These are phyloP conservation scores for Agrotis clavis DNA, from an alignment of 2,888 invertebrate genomes.

Conservation along the genomic window DNA sequence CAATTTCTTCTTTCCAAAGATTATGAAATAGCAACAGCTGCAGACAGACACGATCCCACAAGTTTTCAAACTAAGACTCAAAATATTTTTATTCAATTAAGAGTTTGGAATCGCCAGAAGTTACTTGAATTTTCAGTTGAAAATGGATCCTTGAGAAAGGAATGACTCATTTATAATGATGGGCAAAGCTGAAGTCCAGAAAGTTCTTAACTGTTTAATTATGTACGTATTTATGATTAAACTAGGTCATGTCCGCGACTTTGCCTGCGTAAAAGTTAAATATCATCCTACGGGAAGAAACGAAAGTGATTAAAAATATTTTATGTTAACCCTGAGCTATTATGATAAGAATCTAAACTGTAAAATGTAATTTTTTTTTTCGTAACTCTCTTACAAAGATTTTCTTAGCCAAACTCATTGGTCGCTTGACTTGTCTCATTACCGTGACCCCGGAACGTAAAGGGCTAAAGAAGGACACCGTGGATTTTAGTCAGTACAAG, in stretches of 20 bases:
- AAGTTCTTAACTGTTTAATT: not conserved
- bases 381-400: too few relatives aligned
- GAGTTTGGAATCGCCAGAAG: slow-evolving; percentile 51
- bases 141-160: slow-evolving; percentile 30
- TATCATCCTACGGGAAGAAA: too few relatives aligned
- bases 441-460: too few relatives aligned
- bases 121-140: slow-evolving; percentile 41
- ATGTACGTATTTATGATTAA: not conserved
- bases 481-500: too few relatives aligned
- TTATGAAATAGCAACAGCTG: slow-evolving; percentile 47
- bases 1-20: slow-evolving; percentile 23
- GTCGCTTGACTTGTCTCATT: too few relatives aligned
- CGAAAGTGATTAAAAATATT: too few relatives aligned
- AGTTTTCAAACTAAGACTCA: slow-evolving; percentile 53
- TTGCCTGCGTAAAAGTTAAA: too few relatives aligned
- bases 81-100: slow-evolving; percentile 59
- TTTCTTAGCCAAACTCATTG: too few relatives aligned
- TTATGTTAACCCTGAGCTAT: too few relatives aligned
- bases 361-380: too few relatives aligned
- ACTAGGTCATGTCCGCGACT: not conserved
- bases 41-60: slow-evolving; percentile 30
- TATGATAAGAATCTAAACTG: too few relatives aligned
- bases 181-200: not conserved
- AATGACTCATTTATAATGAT: slow-evolving; percentile 16
- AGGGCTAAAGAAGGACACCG: too few relatives aligned